These are phyloP conservation scores for Amiota mariae DNA, from an alignment of 2,888 invertebrate genomes.

Conservation along the genomic window DNA sequence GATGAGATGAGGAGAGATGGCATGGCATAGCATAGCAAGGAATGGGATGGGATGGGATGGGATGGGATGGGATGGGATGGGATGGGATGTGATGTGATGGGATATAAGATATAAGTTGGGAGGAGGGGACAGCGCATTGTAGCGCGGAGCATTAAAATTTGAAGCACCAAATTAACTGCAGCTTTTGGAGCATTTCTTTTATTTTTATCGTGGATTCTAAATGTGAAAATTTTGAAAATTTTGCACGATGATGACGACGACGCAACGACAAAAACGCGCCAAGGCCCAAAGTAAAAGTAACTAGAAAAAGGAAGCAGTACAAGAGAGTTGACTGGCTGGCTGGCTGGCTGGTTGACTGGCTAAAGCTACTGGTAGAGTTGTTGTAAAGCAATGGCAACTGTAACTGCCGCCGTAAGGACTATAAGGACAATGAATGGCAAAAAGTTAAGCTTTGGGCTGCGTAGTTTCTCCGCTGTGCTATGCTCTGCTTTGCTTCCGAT, in stretches of 20 bases:
- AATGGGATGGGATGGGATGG: not conserved
- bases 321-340: no score
- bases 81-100: slow-evolving; percentile 11
- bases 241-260: not conserved
- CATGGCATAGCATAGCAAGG: not conserved
- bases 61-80: slow-evolving; percentile 15
- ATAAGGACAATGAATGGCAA: slow-evolving; percentile 17
- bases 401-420: slow-evolving; percentile 24
- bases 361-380: no score
- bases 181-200: slow-evolving; percentile 51
- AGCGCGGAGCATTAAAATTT: slow-evolving; percentile 61
- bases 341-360: no score
- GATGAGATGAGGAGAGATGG: no score
- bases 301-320: no score
- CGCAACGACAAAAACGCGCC: not conserved
- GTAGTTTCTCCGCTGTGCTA: slow-evolving; percentile 50
- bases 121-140: slow-evolving; percentile 36
- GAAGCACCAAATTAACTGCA: slow-evolving; percentile 68
- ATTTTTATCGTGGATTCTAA: slow-evolving; percentile 64
- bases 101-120: no score
- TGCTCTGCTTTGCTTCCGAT: not conserved
- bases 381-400: slow-evolving; percentile 34
- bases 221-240: slow-evolving; percentile 54
- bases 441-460: slow-evolving; percentile 46
- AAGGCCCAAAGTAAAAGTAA: not conserved